These are phyloP conservation scores for Eospalax fontanierii DNA, from an alignment of 2,797 vertebrate genomes.

Conservation along the genomic window DNA sequence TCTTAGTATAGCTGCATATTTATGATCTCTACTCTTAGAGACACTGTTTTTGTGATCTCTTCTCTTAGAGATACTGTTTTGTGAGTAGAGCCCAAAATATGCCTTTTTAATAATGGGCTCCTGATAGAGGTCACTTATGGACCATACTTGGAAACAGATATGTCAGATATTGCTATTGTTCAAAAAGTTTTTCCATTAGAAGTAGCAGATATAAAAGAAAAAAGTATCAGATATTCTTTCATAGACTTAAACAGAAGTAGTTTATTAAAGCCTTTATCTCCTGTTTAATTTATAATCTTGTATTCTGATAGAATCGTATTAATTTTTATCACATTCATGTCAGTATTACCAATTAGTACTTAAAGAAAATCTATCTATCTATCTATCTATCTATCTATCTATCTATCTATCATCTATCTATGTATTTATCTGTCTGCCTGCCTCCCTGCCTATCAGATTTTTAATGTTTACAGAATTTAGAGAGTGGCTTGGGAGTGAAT, in stretches of 20 bases:
- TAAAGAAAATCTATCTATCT: constrained; percentile 1
- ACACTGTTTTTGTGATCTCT: background rate
- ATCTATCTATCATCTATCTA: background rate
- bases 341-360: background rate
- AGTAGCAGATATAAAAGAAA: background rate
- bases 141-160: background rate
- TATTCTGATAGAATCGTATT: background rate
- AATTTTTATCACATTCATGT: background rate
- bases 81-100: background rate
- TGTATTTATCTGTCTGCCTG: no score
- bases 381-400: background rate
- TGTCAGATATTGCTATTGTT: background rate
- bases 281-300: background rate
- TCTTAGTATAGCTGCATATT: background rate
- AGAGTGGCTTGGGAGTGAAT: background rate
- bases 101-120: background rate
- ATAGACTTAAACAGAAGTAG: background rate
- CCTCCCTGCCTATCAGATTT: background rate
- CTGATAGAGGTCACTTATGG: background rate
- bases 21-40: background rate
- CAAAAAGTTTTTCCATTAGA: constrained; percentile 10
- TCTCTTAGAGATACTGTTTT: background rate
- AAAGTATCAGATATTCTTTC: background rate
- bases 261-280: background rate
- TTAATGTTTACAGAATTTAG: background rate